Evolutionary conservation across 2,797 vertebrate species (phyloP), one percentile per base, ranked within the genome.

Genomic region (Tachyglossus aculeatus): DNA sequence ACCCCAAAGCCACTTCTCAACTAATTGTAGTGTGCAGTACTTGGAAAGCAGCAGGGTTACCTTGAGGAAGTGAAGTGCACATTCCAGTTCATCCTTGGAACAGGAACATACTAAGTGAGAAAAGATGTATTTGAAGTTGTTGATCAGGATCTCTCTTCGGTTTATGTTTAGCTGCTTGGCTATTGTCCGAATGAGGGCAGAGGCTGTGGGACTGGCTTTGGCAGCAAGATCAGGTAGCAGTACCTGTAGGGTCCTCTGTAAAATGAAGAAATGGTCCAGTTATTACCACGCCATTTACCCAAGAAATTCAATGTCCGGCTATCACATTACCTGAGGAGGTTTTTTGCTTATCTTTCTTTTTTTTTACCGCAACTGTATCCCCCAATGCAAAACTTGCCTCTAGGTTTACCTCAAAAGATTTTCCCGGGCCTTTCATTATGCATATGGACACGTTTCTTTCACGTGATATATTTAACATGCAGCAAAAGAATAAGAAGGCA

Each of bases 41-140:
- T 5, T 32, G 22, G 3, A 86, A 82, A 74, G n/a, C n/a, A n/a
- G n/a, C n/a, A n/a, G n/a, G n/a, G n/a, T 76, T 91, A 98, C 97
- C 96, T 98, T 96, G 4, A 99, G 91, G 88, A 98, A 99, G 84
- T 97, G 97, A 86, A 99, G 96, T 0, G 97, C 96, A 68, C 91
- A 92, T 83, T 98, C 96, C 56, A 99, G 93, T 85, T 98, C 96
- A 82, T 97, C 96, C 82, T 99, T 99, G 60, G 96, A 95, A 91
- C 98, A 99, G 80, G 96, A 99, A 87, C 98, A 99, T 61, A 99
- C 96, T 87, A 99, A 91, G 71, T 99, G 96, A 73, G 98, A 98
- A 85, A 99, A 99, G 80, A 99, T 98, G 84, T 99, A 99, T 76
- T 99, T 99, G 89, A 99, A 99, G 88, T 99, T 99, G 89, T 96